Evolutionary conservation across 2,888 invertebrate species (phyloP).

Genomic region (Fragum whitleyi): DNA sequence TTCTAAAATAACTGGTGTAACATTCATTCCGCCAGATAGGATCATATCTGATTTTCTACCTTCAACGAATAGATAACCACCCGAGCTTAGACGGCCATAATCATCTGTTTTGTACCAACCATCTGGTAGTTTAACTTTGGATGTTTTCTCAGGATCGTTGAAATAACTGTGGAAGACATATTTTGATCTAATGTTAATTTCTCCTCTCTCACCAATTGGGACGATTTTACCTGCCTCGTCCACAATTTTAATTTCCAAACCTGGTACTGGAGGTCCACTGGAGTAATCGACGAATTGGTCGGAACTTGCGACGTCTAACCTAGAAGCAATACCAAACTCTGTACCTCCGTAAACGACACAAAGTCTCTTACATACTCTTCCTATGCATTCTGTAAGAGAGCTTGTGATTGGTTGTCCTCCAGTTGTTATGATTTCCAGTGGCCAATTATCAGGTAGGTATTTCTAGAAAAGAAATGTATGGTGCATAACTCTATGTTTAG

Average conservation of each 20-base stretch:
- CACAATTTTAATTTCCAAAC: conserved; percentile 47
- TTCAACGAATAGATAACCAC: conserved; percentile 31
- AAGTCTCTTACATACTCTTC: neutral
- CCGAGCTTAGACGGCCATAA: conserved; percentile 35
- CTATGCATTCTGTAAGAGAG: neutral
- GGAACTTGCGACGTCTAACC: too few species aligned
- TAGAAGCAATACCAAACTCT: neutral
- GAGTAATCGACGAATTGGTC: conserved; percentile 28
- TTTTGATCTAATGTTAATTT: conserved; percentile 37
- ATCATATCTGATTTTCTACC: too few species aligned
- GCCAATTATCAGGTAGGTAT: conserved; percentile 19
- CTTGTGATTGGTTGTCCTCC: too few species aligned
- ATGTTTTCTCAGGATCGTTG: too few species aligned
- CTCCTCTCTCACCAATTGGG: conserved; percentile 34
- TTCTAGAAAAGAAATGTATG: conserved; percentile 23
- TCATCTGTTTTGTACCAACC: too few species aligned
- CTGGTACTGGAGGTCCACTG: conserved; percentile 19
- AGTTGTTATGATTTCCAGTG: conserved; percentile 9
- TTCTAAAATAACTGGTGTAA: too few species aligned
- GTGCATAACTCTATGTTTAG: too few species aligned
- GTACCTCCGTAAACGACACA: conserved; percentile 6
- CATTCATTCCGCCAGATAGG: too few species aligned
- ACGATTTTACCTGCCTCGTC: conserved; percentile 28
- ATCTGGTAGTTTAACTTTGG: conserved; percentile 49
- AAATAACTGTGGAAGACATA: too few species aligned